Percentiles rank a stretch among this genome's conserved stretches.
phyloP scores from a whole-genome alignment of 2,797 vertebrate genomes.

The Dicrostonyx torquatus region DNA sequence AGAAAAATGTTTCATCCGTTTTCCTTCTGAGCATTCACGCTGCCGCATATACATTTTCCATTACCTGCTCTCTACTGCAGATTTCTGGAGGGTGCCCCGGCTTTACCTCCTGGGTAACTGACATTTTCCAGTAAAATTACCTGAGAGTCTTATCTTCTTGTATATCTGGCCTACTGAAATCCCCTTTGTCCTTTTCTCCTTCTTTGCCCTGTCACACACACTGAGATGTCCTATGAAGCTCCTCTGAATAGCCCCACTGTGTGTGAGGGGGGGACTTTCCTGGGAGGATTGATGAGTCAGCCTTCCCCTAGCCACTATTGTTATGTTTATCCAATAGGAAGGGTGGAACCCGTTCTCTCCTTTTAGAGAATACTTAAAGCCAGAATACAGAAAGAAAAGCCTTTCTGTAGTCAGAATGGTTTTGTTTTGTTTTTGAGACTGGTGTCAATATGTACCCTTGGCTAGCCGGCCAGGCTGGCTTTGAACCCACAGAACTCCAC shows the following conservation, averaged over 20 bases:
- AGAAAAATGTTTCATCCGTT: constrained; percentile 77
- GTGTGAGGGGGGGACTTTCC: background rate
- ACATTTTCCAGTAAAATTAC: constrained; percentile 59
- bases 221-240: background rate
- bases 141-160: constrained; percentile 55
- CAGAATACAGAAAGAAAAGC: background rate
- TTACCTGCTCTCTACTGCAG: constrained; percentile 73
- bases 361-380: background rate
- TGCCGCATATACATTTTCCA: constrained; percentile 73
- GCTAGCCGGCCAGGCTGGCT: background rate
- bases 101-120: constrained; percentile 24
- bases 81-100: background rate
- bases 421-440: background rate
- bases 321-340: constrained; percentile 37
- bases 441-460: background rate
- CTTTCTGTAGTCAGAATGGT: constrained; percentile 13
- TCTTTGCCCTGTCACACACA: background rate
- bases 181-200: background rate
- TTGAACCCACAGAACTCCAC: background rate
- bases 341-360: background rate
- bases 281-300: constrained; percentile 36
- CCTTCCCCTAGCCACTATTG: background rate
- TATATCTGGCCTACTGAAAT: constrained; percentile 32
- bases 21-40: constrained; percentile 77
- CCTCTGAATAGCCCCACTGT: background rate